Evolutionary conservation across 2,888 invertebrate genomes (phyloP), one percentile per base, ranked within the genome.

Genomic region (Anorthoa munda): DNA sequence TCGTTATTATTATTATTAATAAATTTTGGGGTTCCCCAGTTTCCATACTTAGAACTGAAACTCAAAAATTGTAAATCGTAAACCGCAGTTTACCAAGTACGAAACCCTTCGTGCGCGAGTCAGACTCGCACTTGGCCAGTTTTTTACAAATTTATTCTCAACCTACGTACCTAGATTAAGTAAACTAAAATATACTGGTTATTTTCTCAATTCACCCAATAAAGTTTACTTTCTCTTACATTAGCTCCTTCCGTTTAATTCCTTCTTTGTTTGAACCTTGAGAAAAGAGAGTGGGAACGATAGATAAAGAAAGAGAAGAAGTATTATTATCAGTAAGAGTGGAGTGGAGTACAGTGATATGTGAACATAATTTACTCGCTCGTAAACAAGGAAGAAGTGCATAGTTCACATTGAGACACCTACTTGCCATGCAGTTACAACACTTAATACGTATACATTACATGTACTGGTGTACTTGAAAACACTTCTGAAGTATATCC

Each of bases 401-500:
- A 87, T 86, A 91, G 86, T 89, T 85, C 87, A 92, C 89, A 90
- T 83, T 85, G 87, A 77, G 69, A 86, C 82, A 90, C 85, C 90
- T 92, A 90, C 85, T 90, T 92, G 93, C 88, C 88, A 93, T 91
- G 88, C 92, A 90, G 86, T 93, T 94, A 95, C 93, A 88, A 95
- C 94, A 95, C 86, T 90, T 90, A 95, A 90, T 92, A 94, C 87
- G 93, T 87, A 87, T 88, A 92, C n/a, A n/a, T n/a, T n/a, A n/a
- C n/a, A n/a, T n/a, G n/a, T n/a, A n/a, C n/a, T n/a, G n/a, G n/a
- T n/a, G n/a, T n/a, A n/a, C n/a, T n/a, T n/a, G n/a, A n/a, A n/a
- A n/a, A n/a, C n/a, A n/a, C n/a, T n/a, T n/a, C n/a, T n/a, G n/a
- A n/a, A n/a, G n/a, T n/a, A n/a, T 31, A 45, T 15, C 21, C 17